Percentiles rank a stretch among this genome's conserved stretches.
These are phyloP conservation scores for Rugalucina vietnamica DNA, from an alignment of 2,888 invertebrate genomes.

Conservation along the genomic window DNA sequence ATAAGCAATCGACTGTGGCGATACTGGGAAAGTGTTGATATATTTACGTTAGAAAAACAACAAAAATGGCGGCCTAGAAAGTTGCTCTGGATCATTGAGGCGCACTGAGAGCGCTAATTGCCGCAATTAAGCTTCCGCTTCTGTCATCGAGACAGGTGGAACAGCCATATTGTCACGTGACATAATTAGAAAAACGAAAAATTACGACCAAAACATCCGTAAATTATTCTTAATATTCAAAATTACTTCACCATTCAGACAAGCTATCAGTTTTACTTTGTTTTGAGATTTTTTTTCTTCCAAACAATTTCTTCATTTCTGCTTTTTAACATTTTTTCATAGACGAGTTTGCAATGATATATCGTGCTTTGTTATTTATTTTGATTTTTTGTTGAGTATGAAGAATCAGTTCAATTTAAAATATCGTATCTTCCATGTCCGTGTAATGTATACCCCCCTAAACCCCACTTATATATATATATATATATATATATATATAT, in stretches of 20 bases:
- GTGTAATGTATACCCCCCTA: too few species aligned
- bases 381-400: too few species aligned
- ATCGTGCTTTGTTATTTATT: too few species aligned
- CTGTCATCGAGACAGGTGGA: conserved; percentile 64
- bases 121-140: conserved; percentile 62
- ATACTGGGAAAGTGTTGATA: conserved; percentile 57
- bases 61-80: conserved; percentile 53
- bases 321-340: too few species aligned
- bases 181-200: conserved; percentile 24
- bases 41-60: conserved; percentile 66
- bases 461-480: too few species aligned
- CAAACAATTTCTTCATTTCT: too few species aligned
- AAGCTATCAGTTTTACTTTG: background rate
- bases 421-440: too few species aligned
- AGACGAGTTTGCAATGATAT: too few species aligned
- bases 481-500: too few species aligned
- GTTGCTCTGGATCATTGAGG: conserved; percentile 47
- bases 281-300: too few species aligned
- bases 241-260: conserved; percentile 2
- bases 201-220: background rate
- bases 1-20: conserved; percentile 62
- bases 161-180: conserved; percentile 53
- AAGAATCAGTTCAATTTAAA: too few species aligned
- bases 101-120: conserved; percentile 60
- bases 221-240: conserved; percentile 14